Evolutionary conservation across 2,888 invertebrate genomes (phyloP).

Genomic region (Cheilosia pagana): DNA sequence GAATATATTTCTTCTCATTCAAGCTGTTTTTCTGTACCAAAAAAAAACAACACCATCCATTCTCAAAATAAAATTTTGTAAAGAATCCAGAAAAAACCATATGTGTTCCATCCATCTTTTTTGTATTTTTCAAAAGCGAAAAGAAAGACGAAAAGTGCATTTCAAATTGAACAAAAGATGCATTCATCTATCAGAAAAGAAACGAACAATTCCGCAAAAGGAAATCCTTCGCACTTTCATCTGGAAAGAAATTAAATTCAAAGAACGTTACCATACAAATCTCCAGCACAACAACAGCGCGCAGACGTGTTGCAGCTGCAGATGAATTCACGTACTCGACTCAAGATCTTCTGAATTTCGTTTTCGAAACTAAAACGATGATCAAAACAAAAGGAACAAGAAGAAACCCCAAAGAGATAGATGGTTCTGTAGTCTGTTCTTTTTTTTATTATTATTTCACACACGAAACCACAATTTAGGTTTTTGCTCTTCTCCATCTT

Average conservation of each 20-base stretch:
- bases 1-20: neutral
- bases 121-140: constrained; percentile 49
- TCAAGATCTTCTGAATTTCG: constrained; percentile 19
- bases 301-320: constrained; percentile 67
- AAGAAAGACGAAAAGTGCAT: constrained; percentile 52
- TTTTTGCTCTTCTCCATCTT: constrained; percentile 14
- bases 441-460: constrained; percentile 66
- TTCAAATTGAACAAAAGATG: constrained; percentile 69
- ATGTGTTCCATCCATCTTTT: constrained; percentile 48
- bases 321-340: constrained; percentile 36
- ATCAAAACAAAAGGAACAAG: constrained; percentile 60
- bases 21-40: constrained; percentile 1
- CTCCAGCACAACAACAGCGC: constrained; percentile 19
- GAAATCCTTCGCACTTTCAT: constrained; percentile 73
- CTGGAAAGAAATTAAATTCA: constrained; percentile 28
- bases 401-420: constrained; percentile 38
- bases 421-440: constrained; percentile 47
- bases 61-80: constrained; percentile 38
- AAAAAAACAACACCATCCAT: constrained; percentile 15
- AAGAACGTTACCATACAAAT: constrained; percentile 25
- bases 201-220: constrained; percentile 55
- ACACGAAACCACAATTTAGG: constrained; percentile 67
- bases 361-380: constrained; percentile 58
- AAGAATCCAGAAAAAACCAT: constrained; percentile 40
- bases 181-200: constrained; percentile 66